Base-by-base conservation (phyloP, 2,797 vertebrate species). In the Uromys caudimaculatus region DNA sequence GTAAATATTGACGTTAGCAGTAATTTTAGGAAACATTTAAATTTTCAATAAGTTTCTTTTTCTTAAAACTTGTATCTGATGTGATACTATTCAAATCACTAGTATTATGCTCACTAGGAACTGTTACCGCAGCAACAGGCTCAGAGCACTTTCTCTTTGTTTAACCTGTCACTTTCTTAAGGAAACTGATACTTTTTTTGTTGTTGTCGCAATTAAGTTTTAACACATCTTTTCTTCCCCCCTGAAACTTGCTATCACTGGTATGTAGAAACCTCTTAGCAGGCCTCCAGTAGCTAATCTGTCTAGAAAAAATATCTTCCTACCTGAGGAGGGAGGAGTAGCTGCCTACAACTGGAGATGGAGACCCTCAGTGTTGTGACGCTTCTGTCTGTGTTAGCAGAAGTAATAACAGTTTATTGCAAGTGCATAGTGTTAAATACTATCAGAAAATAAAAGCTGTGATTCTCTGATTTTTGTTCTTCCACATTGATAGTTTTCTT, bases 251-350 rank as follows among this genome's bases (percentile, higher is more conserved):
- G 52, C 44, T 94, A 38, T 90, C 82, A 79, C 52, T 85, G 83
- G 12, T 79, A 77, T 73, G 4, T 44, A 54, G 77, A 89, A 77
- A 44, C n/a, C 77, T 93, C 89, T 92, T 90, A 95, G 67, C 23
- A 41, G 47, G n/a, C 38, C 41, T 75, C 44, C 19, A 76, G 85
- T 3, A 92, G 75, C 50, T 89, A 71, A 89, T 79, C 32, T 56
- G 83, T 96, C 71, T 90, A 93, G 47, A 83, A 54, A 89, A 97
- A 47, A 11, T 83, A 41, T 93, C 85, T 82, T 75, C 50, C 32
- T 87, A 81, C 54, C 44, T 94, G 82, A 82, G 54, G 76, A 89
- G 44, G 12, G 82, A 95, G 71, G 17, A 89, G 79, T 23, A 91
- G 88, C 54, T 81, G 32, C 35, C 94, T 95, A 76, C 17, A 95